phyloP scores from a whole-genome alignment of 2,113 vertebrate species.

The Cettia cetti region DNA sequence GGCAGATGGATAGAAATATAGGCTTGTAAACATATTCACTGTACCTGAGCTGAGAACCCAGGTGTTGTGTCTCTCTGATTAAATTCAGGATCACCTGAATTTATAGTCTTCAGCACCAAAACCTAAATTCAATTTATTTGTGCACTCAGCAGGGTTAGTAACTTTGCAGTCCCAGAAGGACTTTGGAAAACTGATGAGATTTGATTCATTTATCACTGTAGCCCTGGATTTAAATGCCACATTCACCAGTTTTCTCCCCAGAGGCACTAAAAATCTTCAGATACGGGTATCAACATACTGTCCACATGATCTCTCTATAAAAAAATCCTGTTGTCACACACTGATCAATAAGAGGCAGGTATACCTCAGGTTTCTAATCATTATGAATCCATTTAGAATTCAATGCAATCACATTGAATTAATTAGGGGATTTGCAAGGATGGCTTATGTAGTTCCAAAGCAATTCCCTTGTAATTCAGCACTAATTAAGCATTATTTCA shows the following conservation, averaged over 20 bases:
- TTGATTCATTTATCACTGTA: slow-evolving; percentile 34
- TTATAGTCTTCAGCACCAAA: neutral
- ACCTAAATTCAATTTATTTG: neutral
- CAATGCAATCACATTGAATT: slow-evolving; percentile 47
- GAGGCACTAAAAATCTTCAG: neutral
- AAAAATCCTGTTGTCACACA: slow-evolving; percentile 22
- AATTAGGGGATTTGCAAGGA: slow-evolving; percentile 48
- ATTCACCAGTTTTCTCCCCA: neutral
- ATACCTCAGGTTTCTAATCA: slow-evolving; percentile 48
- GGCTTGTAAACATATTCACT: neutral
- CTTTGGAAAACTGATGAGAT: neutral
- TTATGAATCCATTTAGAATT: slow-evolving; percentile 58
- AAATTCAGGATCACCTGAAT: neutral
- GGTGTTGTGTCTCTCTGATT: neutral
- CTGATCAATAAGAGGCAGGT: slow-evolving; percentile 52
- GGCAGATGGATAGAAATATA: neutral
- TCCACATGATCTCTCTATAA: neutral
- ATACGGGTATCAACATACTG: neutral
- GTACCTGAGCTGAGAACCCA: neutral
- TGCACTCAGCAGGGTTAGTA: neutral
- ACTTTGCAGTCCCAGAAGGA: neutral
- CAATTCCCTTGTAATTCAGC: slow-evolving; percentile 57
- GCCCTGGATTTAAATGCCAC: slow-evolving; percentile 21
- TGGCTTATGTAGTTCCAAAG: slow-evolving; percentile 40
- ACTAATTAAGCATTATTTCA: slow-evolving; percentile 66